Base-by-base conservation (phyloP, 2,888 invertebrate species). In the Lasioglossum marginatum region DNA sequence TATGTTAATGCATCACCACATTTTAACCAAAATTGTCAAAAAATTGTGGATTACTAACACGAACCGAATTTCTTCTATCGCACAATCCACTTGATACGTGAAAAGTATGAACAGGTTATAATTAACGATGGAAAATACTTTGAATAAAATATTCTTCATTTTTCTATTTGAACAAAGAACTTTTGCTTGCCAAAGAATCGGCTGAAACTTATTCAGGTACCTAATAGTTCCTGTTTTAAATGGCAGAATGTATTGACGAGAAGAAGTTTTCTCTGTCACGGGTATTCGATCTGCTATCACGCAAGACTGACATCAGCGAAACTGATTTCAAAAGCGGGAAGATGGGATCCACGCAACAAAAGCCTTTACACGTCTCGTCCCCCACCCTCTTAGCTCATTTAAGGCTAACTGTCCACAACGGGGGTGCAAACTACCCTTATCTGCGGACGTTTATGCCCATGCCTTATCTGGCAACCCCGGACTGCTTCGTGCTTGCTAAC, bases 351-450 rank as follows among this genome's bases (percentile, higher is more conserved):
- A 43, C 79, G 85, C 86, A 89, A 90, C 90, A 89, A 87, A 91
- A 79, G 89, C 87, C 85, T 87, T 86, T 88, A 87, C 89, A 90
- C 92, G 85, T 88, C 89, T 87, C 91, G 87, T 71, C 86, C 88
- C 87, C 88, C 83, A 82, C 87, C 84, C 85, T 87, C 37, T 40
- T 40, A 91, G 91, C 93, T 94, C 94, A 93, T 94, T 94, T 92
- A 92, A 94, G 93, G 92, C 94, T 93, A 94, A 94, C 94, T 94
- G 94, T 94, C 94, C 94, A 94, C 94, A 94, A 94, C 93, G 92
- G 93, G 94, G 94, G 95, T 94, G 95, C 93, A 95, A 95, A 95
- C 94, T 94, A 92, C 94, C 92, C 93, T 95, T 95, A 95, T 95
- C 95, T 94, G 88, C 85, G 93, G 91, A 93, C 94, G 94, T 95